These are phyloP conservation scores for Diarsia brunnea DNA, from an alignment of 2,888 invertebrate species.

Conservation along the genomic window DNA sequence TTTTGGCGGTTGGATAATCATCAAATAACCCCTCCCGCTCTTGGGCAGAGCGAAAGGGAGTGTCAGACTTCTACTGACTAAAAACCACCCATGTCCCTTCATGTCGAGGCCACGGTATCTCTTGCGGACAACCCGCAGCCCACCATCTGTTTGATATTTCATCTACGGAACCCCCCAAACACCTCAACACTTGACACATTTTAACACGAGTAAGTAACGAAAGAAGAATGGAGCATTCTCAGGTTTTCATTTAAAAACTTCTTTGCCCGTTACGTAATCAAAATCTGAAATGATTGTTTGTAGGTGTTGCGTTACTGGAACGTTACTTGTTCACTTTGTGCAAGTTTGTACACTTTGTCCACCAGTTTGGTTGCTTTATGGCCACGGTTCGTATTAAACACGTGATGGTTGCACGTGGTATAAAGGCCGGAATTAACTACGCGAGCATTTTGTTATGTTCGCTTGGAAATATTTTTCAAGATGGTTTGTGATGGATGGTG, in stretches of 20 bases:
- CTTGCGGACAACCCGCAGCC: no score
- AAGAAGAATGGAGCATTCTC: slow-evolving; percentile 5
- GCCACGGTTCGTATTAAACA: slow-evolving; percentile 63
- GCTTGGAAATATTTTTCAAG: neutral
- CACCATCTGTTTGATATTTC: neutral
- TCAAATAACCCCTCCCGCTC: no score
- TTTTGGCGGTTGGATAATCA: no score
- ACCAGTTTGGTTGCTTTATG: slow-evolving; percentile 61
- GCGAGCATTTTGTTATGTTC: slow-evolving; percentile 41
- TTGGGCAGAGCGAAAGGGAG: no score
- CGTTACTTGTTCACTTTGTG: slow-evolving; percentile 34
- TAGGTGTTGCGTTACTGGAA: slow-evolving; percentile 41
- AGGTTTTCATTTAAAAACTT: slow-evolving; percentile 27
- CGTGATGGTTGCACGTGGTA: slow-evolving; percentile 68
- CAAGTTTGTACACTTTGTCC: slow-evolving; percentile 42
- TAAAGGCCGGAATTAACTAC: slow-evolving; percentile 47
- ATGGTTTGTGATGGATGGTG: neutral
- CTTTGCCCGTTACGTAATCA: slow-evolving; percentile 37
- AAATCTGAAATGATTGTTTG: slow-evolving; percentile 36
- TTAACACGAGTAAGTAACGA: neutral
- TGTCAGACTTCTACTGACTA: no score
- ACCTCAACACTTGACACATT: neutral
- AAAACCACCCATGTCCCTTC: no score
- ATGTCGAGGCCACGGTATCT: no score
- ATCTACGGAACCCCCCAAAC: slow-evolving; percentile 5